Evolutionary conservation across 2,888 invertebrate genomes (phyloP), one percentile per base, ranked within the genome.

Genomic region (Ormyrus nitidulus): DNA sequence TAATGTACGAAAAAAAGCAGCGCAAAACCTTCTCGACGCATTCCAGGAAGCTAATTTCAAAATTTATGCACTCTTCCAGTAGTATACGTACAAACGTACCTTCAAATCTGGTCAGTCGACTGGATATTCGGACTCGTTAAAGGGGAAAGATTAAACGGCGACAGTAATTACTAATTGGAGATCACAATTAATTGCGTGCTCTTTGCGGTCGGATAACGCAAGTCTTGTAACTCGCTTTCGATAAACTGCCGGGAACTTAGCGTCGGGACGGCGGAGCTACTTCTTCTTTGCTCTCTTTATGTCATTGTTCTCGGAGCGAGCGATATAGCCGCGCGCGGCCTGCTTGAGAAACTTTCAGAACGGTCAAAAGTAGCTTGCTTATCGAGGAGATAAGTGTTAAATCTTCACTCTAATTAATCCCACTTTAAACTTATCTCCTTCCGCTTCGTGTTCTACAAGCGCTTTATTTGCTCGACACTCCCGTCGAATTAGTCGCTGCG

Each of bases 331-430:
- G 48, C n/a, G 5, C 19, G 59, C 46, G 53, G 69, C 68, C 68
- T 56, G 76, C 62, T 34, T 34, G 11, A 0, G 64, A 74, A 79
- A 79, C 73, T 74, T 79, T 64, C 49, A 61, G 56, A 58, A 11
- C 48, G 13, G 8, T 34, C 61, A 64, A 64, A 69, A 74, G 79
- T 79, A 79, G 74, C 73, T 69, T 49, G 58, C 74, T 79, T 79
- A 79, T 79, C 64, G 48, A 70, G 19, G 65, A 74, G 79, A 79
- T 79, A 79, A 79, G 74, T 75, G 70, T 75, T 79, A 75, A 75
- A 75, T 75, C 74, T 75, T 65, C 13, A 9, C 5, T 70, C 65
- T 65, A 79, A 75, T 79, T 75, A 79, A 79, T 79, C 70, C 70
- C 74, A 79, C 74, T 79, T 79, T 59, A 75, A 65, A 79, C 64